Evolutionary conservation across 2,113 vertebrate genomes (phyloP).

Genomic region (Dasyprocta punctata): DNA sequence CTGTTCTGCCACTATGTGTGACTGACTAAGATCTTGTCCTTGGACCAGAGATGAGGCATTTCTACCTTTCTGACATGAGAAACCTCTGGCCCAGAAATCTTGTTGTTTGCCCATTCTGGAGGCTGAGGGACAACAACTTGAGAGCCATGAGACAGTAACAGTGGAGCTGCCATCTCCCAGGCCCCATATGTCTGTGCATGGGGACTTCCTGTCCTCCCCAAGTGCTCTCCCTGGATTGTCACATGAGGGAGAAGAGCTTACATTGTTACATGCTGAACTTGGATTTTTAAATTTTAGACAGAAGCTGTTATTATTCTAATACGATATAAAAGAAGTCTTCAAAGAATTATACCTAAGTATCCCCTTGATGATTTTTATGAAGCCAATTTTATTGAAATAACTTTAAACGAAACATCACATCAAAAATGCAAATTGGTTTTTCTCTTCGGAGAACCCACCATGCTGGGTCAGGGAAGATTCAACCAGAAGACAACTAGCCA

Average conservation of each 20-base stretch:
- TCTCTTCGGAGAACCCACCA: no score
- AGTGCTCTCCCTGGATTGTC: neutral
- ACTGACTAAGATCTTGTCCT: neutral
- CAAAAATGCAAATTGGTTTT: neutral
- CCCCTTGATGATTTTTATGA: neutral
- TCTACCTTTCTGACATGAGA: no score
- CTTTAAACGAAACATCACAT: neutral
- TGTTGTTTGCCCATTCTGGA: neutral
- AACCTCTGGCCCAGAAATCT: neutral
- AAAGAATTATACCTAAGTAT: neutral
- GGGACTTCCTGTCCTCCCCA: neutral
- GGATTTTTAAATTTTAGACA: neutral
- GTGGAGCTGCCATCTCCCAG: no score
- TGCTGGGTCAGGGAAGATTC: no score
- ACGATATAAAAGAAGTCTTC: neutral
- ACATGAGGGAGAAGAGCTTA: neutral
- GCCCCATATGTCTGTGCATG: fast-evolving
- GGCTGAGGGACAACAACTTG: neutral
- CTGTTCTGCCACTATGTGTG: neutral
- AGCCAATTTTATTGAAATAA: slow-evolving; percentile 18
- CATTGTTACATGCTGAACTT: neutral
- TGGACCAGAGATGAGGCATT: neutral
- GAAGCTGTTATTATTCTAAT: neutral
- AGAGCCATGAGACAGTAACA: neutral
- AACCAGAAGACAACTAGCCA: no score